Evolutionary conservation across 2,797 vertebrate genomes (phyloP).

Genomic region (Cyclura pinguis): DNA sequence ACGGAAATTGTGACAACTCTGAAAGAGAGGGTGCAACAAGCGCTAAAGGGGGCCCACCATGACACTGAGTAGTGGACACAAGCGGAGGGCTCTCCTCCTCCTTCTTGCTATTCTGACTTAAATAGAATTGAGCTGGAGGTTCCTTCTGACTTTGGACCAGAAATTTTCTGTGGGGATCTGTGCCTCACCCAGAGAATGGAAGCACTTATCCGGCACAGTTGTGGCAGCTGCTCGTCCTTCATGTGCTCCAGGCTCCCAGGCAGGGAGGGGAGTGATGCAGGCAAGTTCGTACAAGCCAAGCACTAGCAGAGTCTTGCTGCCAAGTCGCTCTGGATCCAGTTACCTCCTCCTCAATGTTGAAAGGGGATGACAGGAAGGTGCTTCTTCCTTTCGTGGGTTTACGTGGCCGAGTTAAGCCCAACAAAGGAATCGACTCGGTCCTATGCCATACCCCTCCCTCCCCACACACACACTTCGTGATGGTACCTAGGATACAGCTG

Average conservation of each 20-base stretch:
- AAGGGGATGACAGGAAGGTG: slow-evolving; percentile 58
- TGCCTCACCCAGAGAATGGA: background rate
- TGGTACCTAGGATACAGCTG: slow-evolving; percentile 46
- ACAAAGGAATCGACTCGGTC: slow-evolving; percentile 51
- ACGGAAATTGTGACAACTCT: slow-evolving; percentile 80
- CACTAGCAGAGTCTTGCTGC: slow-evolving; percentile 40
- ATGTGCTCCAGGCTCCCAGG: slow-evolving; percentile 51
- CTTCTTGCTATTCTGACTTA: slow-evolving; percentile 30
- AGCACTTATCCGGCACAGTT: slow-evolving; percentile 67
- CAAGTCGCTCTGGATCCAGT: slow-evolving; percentile 60
- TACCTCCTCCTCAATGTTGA: slow-evolving; percentile 51
- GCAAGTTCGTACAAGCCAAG: background rate
- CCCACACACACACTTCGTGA: background rate
- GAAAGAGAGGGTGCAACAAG: slow-evolving; percentile 56
- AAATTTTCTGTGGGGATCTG: background rate
- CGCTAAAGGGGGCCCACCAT: slow-evolving; percentile 33
- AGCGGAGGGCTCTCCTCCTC: slow-evolving; percentile 44
- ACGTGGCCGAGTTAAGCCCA: slow-evolving; percentile 60
- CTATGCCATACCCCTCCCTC: slow-evolving; percentile 29
- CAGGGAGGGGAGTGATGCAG: background rate
- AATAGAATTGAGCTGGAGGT: slow-evolving; percentile 49
- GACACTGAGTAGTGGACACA: slow-evolving; percentile 41
- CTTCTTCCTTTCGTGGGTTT: slow-evolving; percentile 68
- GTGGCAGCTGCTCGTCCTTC: slow-evolving; percentile 58
- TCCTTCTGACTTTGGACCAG: slow-evolving; percentile 58